Conservation (phyloP, 92 coral and sea anemone species). For the Desmophyllum pertusum region DNA sequence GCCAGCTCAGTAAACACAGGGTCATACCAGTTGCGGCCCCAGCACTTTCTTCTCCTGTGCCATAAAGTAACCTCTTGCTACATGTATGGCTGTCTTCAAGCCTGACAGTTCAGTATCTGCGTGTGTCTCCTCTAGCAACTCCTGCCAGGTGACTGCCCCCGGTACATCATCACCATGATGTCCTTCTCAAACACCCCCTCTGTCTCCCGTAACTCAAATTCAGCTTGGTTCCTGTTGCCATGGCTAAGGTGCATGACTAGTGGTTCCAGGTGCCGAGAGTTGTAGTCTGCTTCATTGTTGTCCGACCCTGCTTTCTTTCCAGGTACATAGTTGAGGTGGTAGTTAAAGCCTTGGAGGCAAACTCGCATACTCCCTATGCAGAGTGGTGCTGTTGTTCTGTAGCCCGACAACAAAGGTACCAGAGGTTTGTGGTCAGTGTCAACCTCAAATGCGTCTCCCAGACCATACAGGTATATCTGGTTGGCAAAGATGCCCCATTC, state of each 20-base stretch:
- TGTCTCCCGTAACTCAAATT: neutral
- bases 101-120: constrained; percentile 13
- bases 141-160: neutral
- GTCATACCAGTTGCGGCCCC: constrained; percentile 10
- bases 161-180: neutral
- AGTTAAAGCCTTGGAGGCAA: neutral
- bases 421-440: constrained; percentile 50
- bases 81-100: constrained; percentile 33
- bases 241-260: neutral
- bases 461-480: constrained; percentile 50
- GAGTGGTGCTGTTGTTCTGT: constrained; percentile 18
- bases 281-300: constrained; percentile 48
- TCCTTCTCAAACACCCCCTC: neutral
- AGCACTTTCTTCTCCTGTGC: constrained; percentile 16
- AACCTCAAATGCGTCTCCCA: constrained; percentile 21
- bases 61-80: constrained; percentile 39
- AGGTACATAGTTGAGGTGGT: neutral
- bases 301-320: constrained; percentile 41
- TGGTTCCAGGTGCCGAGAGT: neutral
- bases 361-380: neutral
- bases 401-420: too few relatives aligned
- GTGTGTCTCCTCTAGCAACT: constrained; percentile 17
- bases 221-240: neutral
- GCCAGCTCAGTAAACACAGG: constrained; percentile 43
- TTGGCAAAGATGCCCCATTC: constrained; percentile 33